These are phyloP conservation scores for Drosophila prostipennis DNA, from an alignment of 2,888 invertebrate genomes.

Conservation along the genomic window DNA sequence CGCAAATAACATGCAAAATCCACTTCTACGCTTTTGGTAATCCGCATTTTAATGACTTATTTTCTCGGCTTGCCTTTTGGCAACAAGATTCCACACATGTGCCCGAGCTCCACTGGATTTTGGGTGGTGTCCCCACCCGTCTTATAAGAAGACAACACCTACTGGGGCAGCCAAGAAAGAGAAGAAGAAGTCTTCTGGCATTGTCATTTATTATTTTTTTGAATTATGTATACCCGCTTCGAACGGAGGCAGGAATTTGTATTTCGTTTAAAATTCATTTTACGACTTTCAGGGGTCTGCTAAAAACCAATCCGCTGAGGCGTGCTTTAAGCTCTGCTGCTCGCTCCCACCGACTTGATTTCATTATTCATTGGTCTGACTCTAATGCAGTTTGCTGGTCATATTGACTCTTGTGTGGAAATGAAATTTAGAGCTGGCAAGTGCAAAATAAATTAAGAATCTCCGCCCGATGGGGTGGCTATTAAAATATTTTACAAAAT, in stretches of 20 bases:
- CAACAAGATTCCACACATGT: conserved; percentile 46
- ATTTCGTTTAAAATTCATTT: conserved; percentile 35
- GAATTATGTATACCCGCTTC: conserved; percentile 40
- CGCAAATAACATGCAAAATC: conserved; percentile 74
- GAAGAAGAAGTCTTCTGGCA: conserved; percentile 15
- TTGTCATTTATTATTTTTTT: conserved; percentile 72
- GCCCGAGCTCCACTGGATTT: conserved; percentile 11
- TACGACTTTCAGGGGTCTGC: conserved; percentile 15
- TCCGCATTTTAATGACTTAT: conserved; percentile 79
- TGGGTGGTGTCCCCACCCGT: conserved; percentile 32
- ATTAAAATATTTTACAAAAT: conserved; percentile 73
- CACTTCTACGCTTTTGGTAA: conserved; percentile 75
- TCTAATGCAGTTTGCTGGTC: conserved; percentile 38
- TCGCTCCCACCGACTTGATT: not conserved
- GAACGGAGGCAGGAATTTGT: conserved; percentile 21
- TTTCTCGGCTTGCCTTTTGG: conserved; percentile 72
- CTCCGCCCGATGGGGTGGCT: conserved; percentile 13
- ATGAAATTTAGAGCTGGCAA: conserved; percentile 64
- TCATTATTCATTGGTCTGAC: conserved; percentile 14
- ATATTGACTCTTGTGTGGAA: conserved; percentile 58
- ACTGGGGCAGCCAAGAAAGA: conserved; percentile 12
- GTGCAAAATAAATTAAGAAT: conserved; percentile 63
- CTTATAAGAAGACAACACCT: conserved; percentile 40
- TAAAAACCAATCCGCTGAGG: not conserved
- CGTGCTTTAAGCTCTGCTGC: conserved; percentile 1